Conservation (phyloP, 2,797 vertebrate genomes). For the Danio tinwini region DNA sequence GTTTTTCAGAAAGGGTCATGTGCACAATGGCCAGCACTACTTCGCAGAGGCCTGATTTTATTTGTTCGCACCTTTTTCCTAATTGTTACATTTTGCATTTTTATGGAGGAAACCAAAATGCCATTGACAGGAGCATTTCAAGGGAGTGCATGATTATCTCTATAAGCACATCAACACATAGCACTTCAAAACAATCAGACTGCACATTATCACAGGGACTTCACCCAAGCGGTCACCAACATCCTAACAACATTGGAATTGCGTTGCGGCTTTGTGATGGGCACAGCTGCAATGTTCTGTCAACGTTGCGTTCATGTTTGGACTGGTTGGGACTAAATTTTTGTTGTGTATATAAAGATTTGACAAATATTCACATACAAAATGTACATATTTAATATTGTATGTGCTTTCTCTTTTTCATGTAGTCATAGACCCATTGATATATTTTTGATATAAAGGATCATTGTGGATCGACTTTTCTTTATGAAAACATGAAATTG, state of each 20-base stretch:
- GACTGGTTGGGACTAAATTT: slow-evolving; percentile 54
- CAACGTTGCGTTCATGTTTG: slow-evolving; percentile 50
- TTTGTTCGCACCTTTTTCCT: slow-evolving; percentile 19
- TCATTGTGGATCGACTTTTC: slow-evolving; percentile 66
- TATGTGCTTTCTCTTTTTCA: slow-evolving; percentile 75
- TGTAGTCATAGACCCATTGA: slow-evolving; percentile 79
- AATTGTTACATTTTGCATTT: slow-evolving; percentile 43
- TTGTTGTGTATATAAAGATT: slow-evolving; percentile 77
- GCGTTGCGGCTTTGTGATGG: slow-evolving; percentile 5
- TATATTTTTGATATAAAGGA: slow-evolving; percentile 85
- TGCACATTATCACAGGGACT: slow-evolving; percentile 64
- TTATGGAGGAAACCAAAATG: slow-evolving; percentile 37
- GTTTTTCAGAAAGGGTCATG: slow-evolving; percentile 16
- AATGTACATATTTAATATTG: slow-evolving; percentile 84
- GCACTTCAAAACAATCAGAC: slow-evolving; percentile 57
- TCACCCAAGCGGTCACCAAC: slow-evolving; percentile 33
- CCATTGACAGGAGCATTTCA: slow-evolving; percentile 33
- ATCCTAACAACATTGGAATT: slow-evolving; percentile 37
- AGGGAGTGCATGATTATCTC: slow-evolving; percentile 51
- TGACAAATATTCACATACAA: slow-evolving; percentile 75
- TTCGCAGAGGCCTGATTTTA: slow-evolving; percentile 23
- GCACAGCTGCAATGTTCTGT: slow-evolving; percentile 41
- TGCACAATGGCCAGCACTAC: background rate
- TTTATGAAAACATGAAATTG: slow-evolving; percentile 61
- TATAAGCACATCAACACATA: slow-evolving; percentile 57